A percentile compares a stretch with the other conserved stretches of the same genome.
Evolutionary conservation across 1,140 invertebrate species (phyloP).

Genomic region (Nylanderia fulva): DNA sequence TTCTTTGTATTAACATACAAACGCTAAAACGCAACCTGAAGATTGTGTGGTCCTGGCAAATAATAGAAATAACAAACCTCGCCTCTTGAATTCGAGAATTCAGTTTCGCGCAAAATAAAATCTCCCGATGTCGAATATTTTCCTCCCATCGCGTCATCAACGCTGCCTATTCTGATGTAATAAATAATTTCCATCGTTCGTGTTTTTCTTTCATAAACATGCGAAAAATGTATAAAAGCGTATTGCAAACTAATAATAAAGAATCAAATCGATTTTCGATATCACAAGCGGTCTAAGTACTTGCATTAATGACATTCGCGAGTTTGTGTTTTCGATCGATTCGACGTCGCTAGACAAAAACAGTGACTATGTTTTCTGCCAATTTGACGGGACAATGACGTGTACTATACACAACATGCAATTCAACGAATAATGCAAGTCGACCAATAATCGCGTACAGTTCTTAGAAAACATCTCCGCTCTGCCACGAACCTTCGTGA

Average conservation of each 20-base stretch:
- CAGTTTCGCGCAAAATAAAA: background rate
- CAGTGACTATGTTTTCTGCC: background rate
- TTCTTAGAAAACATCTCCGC: slow-evolving; percentile 26
- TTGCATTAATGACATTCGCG: background rate
- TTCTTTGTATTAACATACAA: slow-evolving; percentile 3
- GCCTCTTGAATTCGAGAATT: background rate
- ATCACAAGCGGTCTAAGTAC: background rate
- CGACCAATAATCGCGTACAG: slow-evolving; percentile 27
- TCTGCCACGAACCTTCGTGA: background rate
- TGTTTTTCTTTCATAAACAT: background rate
- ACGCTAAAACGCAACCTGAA: background rate
- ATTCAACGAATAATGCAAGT: background rate
- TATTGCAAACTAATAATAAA: no score
- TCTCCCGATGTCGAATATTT: background rate
- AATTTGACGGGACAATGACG: background rate
- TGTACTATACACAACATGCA: background rate
- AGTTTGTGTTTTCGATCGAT: slow-evolving; percentile 4
- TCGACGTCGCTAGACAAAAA: background rate
- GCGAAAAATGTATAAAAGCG: background rate
- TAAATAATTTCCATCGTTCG: background rate
- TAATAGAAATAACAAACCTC: slow-evolving; percentile 26
- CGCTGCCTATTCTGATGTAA: background rate
- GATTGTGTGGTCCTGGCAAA: background rate
- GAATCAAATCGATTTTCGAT: background rate
- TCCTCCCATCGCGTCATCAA: background rate